Conservation (phyloP, 2,888 invertebrate species). For the Biston stratarius region DNA sequence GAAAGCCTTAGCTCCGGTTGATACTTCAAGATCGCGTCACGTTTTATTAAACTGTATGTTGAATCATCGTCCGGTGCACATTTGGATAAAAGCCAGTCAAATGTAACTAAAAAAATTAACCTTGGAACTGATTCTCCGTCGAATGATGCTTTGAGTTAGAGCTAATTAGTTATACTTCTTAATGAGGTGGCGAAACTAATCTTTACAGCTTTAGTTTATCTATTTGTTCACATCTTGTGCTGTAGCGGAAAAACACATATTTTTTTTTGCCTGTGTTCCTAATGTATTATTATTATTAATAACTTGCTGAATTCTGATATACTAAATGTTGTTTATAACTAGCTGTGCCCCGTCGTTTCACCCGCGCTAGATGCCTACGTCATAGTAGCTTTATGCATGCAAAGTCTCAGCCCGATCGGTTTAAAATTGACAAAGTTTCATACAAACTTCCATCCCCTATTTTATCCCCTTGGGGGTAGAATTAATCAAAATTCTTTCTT, state of each 20-base stretch:
- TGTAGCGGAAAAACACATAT: constrained; percentile 3
- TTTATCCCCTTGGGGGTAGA: no score
- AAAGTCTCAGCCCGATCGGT: no score
- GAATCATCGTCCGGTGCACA: constrained; percentile 68
- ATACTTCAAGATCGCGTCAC: constrained; percentile 1
- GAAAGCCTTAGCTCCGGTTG: neutral
- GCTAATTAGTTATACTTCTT: constrained; percentile 43
- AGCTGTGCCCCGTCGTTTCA: no score
- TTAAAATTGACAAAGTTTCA: no score
- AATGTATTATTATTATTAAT: neutral
- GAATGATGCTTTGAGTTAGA: constrained; percentile 32
- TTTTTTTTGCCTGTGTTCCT: neutral
- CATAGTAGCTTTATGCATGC: no score
- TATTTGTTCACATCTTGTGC: constrained; percentile 27
- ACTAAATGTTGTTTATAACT: neutral
- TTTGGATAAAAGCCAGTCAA: constrained; percentile 67
- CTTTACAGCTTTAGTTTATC: constrained; percentile 22
- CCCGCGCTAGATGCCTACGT: no score
- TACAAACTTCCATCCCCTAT: no score
- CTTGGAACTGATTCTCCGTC: constrained; percentile 56
- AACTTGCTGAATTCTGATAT: neutral
- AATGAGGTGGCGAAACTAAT: constrained; percentile 45
- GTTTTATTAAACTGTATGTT: constrained; percentile 45
- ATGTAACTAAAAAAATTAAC: constrained; percentile 54
- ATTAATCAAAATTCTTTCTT: no score